Evolutionary conservation across 2,888 invertebrate genomes (phyloP).

Genomic region (Amblyteles armatorius): DNA sequence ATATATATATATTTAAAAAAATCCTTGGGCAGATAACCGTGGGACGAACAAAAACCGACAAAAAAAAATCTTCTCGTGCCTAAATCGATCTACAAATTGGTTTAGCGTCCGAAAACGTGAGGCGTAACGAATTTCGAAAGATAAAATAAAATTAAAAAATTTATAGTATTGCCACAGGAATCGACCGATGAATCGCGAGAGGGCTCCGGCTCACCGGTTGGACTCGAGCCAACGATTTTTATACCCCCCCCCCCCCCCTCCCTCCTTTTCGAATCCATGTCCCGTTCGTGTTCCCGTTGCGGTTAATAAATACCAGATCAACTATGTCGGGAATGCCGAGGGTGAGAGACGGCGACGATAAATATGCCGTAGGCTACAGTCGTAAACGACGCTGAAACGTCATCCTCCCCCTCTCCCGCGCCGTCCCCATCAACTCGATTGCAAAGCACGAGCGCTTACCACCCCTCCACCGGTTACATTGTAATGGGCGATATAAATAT

Average conservation of each 20-base stretch:
- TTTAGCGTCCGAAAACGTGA: neutral
- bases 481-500: conserved; percentile 44
- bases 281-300: conserved; percentile 51
- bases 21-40: conserved; percentile 24
- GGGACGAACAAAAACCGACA: neutral
- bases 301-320: conserved; percentile 67
- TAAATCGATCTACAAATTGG: neutral
- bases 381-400: conserved; percentile 58
- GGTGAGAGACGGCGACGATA: conserved; percentile 51
- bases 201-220: conserved; percentile 36
- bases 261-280: conserved; percentile 51
- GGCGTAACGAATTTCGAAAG: neutral
- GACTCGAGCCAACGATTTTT: conserved; percentile 67
- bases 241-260: conserved; percentile 50
- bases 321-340: conserved; percentile 37
- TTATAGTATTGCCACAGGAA: neutral
- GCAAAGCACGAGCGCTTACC: conserved; percentile 42
- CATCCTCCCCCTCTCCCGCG: conserved; percentile 1
- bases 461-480: conserved; percentile 7
- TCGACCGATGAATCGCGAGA: conserved; percentile 37
- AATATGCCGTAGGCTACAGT: conserved; percentile 57
- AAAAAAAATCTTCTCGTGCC: neutral
- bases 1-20: conserved; percentile 7
- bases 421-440: conserved; percentile 32
- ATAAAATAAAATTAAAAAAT: conserved; percentile 31